phyloP scores from a whole-genome alignment of 30 jellyfish, hydroid and myxozoan species.

The Aurelia aurita region DNA sequence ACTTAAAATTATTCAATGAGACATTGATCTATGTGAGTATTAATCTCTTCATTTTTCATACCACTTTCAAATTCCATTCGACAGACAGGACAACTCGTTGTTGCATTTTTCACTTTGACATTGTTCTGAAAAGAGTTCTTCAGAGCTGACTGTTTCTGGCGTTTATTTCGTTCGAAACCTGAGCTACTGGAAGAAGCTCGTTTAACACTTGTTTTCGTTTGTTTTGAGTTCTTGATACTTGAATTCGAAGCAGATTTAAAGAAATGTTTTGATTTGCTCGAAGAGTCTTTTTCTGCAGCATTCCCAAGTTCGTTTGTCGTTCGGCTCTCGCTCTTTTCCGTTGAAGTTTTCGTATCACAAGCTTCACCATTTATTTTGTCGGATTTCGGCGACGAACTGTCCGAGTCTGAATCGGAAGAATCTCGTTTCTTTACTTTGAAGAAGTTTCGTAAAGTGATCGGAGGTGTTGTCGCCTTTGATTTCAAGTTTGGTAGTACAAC shows the following conservation, averaged over 20 bases:
- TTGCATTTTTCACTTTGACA: conserved; percentile 11
- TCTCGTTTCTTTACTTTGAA: conserved; percentile 51
- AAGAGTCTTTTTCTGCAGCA: neutral
- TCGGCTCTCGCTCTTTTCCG: neutral
- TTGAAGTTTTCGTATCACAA: neutral
- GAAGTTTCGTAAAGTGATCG: conserved; percentile 74
- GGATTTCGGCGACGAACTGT: neutral
- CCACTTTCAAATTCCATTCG: conserved; percentile 50
- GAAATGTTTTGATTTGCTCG: neutral
- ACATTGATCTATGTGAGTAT: conserved; percentile 84
- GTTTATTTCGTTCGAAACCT: conserved; percentile 32
- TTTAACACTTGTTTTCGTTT: conserved; percentile 12
- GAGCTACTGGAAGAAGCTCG: conserved; percentile 7
- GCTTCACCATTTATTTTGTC: neutral
- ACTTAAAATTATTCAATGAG: conserved; percentile 39
- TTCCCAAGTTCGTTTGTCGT: neutral
- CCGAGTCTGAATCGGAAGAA: neutral
- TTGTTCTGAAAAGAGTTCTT: conserved; percentile 30
- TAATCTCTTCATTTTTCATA: conserved; percentile 51
- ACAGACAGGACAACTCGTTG: conserved; percentile 83
- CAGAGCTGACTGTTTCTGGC: conserved; percentile 70
- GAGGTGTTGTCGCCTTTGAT: conserved; percentile 76
- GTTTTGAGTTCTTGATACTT: neutral
- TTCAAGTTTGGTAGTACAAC: conserved; percentile 26
- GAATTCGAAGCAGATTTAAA: neutral